phyloP scores from a whole-genome alignment of 2,797 vertebrate genomes.

The Bradypodion ventrale region DNA sequence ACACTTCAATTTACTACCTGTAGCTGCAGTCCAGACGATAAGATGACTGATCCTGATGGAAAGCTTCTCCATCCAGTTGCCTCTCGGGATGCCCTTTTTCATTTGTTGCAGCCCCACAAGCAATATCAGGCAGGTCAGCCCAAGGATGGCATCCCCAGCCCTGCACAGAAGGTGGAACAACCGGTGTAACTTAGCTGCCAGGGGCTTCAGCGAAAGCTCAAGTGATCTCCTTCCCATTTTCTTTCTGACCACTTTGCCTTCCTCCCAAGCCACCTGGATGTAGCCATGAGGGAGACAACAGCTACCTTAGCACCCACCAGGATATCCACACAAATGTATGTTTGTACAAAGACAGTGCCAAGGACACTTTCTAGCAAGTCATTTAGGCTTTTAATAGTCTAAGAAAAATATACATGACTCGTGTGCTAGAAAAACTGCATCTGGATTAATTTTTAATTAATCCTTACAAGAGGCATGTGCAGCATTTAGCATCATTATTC shows the following conservation, averaged over 20 bases:
- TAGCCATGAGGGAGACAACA: neutral
- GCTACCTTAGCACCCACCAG: accelerated
- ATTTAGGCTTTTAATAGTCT: neutral
- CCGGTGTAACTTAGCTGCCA: neutral
- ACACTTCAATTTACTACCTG: too few relatives aligned
- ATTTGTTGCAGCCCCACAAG: conserved; percentile 80
- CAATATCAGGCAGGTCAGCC: conserved; percentile 80
- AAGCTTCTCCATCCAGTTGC: conserved; percentile 15
- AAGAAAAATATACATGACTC: neutral
- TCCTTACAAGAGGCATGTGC: neutral
- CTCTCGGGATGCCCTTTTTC: conserved; percentile 73
- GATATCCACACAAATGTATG: accelerated
- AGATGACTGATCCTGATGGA: conserved; percentile 70
- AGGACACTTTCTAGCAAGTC: neutral
- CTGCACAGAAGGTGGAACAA: conserved; percentile 59
- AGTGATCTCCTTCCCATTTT: neutral
- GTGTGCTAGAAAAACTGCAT: neutral
- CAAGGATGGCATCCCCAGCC: conserved; percentile 84
- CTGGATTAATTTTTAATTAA: neutral
- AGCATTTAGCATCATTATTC: neutral
- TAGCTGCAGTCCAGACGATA: conserved; percentile 82
- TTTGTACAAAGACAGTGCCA: accelerated
- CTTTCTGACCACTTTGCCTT: neutral
- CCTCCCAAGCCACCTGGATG: neutral
- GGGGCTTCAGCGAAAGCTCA: accelerated